phyloP scores from a whole-genome alignment of 2,113 vertebrate genomes.

The Muntiacus reevesi region DNA sequence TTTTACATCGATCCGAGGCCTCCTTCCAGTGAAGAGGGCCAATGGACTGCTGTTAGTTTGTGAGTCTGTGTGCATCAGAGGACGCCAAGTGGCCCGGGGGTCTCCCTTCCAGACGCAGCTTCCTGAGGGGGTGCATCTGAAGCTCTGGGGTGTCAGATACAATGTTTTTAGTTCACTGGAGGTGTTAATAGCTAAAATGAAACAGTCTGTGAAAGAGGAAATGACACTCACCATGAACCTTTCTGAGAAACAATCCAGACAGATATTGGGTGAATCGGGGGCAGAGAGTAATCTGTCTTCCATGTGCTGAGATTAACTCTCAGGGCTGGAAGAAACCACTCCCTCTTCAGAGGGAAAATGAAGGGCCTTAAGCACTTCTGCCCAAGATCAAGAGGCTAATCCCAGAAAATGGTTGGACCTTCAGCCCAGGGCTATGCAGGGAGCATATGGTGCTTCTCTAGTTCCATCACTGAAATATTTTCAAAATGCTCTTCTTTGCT shows the following conservation, averaged over 20 bases:
- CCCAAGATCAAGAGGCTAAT: background rate
- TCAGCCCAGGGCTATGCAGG: background rate
- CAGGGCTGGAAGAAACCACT: background rate
- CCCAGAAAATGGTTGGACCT: rapidly evolving
- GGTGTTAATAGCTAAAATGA: background rate
- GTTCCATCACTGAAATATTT: slow-evolving; percentile 2
- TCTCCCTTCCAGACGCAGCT: rapidly evolving
- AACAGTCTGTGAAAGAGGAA: background rate
- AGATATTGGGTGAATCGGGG: background rate
- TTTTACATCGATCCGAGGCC: background rate
- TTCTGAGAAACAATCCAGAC: slow-evolving; percentile 17
- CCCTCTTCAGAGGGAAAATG: background rate
- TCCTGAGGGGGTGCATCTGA: background rate
- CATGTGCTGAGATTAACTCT: background rate
- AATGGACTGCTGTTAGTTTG: rapidly evolving
- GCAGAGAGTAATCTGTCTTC: background rate
- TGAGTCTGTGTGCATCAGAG: background rate
- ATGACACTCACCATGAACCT: background rate
- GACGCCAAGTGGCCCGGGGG: rapidly evolving
- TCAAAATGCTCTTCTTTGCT: slow-evolving; percentile 40
- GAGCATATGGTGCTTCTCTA: background rate
- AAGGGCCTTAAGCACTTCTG: background rate
- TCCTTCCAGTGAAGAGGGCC: background rate
- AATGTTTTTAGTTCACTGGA: background rate
- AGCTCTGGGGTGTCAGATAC: slow-evolving; percentile 18